Evolutionary conservation across 2,888 invertebrate genomes (phyloP).

Genomic region (Penaeus monodon): DNA sequence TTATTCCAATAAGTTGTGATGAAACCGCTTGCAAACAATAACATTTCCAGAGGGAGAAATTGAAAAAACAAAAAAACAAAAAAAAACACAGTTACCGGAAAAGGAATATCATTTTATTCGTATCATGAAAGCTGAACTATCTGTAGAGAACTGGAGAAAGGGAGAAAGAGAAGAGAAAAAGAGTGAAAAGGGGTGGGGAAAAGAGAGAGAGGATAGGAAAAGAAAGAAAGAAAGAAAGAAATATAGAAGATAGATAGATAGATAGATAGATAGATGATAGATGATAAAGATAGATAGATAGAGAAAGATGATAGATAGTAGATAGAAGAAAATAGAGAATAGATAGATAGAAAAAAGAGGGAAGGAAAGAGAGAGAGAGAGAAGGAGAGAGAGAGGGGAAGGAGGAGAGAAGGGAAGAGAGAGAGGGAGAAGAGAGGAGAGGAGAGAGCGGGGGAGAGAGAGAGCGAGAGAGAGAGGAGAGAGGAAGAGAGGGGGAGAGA

Average conservation of each 20-base stretch:
- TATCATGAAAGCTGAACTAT: too few relatives aligned
- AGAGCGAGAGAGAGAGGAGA: background rate
- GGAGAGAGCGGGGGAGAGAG: background rate
- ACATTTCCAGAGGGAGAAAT: too few relatives aligned
- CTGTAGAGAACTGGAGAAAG: too few relatives aligned
- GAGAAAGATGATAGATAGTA: too few relatives aligned
- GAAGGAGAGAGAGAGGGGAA: background rate
- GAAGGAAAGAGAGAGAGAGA: too few relatives aligned
- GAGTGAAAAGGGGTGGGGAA: background rate
- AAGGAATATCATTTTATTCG: too few relatives aligned
- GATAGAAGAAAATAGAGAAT: too few relatives aligned
- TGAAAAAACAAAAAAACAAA: too few relatives aligned
- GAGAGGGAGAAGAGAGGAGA: constrained; percentile 10
- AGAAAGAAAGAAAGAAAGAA: background rate
- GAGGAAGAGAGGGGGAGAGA: background rate
- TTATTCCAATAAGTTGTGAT: too few relatives aligned
- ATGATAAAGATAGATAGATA: background rate
- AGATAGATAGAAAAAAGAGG: background rate
- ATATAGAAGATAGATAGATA: background rate
- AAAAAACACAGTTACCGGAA: too few relatives aligned
- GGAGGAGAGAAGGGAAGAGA: constrained; percentile 8
- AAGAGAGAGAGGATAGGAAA: background rate
- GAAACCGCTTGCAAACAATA: too few relatives aligned
- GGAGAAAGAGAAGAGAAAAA: too few relatives aligned
- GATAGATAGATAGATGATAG: background rate